Conservation (phyloP, 2,888 invertebrate genomes). For the Drosophila anomalata region DNA sequence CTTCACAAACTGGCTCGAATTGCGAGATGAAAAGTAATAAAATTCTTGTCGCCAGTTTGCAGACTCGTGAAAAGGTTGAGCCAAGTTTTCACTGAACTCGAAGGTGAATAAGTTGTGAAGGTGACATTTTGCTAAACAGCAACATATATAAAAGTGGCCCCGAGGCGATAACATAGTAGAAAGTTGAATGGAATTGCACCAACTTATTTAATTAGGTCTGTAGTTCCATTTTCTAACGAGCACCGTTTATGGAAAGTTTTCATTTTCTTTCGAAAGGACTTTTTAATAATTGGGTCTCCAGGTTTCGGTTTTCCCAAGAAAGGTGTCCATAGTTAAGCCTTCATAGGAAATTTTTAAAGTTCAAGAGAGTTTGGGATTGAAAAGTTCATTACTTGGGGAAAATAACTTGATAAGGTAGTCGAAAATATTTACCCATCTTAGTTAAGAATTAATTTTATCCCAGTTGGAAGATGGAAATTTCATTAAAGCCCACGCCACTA, state of each 20-base stretch:
- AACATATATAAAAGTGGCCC: slow-evolving; percentile 5
- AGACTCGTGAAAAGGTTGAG: slow-evolving; percentile 26
- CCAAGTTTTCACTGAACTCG: slow-evolving; percentile 32
- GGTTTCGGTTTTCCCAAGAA: background rate
- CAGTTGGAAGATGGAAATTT: slow-evolving; percentile 54
- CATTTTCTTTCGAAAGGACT: background rate
- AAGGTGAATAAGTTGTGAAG: slow-evolving; percentile 21
- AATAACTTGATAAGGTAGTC: background rate
- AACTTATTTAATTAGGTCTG: slow-evolving; percentile 39
- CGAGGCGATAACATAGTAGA: slow-evolving; percentile 8
- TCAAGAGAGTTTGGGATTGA: background rate
- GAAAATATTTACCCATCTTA: background rate
- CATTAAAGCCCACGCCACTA: slow-evolving; percentile 60
- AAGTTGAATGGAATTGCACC: slow-evolving; percentile 10
- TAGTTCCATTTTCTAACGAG: background rate
- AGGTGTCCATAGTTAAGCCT: background rate
- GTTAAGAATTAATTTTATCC: slow-evolving; percentile 20
- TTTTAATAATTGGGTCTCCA: background rate
- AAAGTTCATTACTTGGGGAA: background rate
- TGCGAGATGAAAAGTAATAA: slow-evolving; percentile 39
- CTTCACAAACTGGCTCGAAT: slow-evolving; percentile 20
- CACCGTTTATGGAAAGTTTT: slow-evolving; percentile 4
- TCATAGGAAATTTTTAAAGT: background rate
- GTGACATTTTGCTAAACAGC: slow-evolving; percentile 24
- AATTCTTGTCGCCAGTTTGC: slow-evolving; percentile 39